These are phyloP conservation scores for Megaptera novaeangliae DNA, from an alignment of 2,113 vertebrate species.

Conservation along the genomic window DNA sequence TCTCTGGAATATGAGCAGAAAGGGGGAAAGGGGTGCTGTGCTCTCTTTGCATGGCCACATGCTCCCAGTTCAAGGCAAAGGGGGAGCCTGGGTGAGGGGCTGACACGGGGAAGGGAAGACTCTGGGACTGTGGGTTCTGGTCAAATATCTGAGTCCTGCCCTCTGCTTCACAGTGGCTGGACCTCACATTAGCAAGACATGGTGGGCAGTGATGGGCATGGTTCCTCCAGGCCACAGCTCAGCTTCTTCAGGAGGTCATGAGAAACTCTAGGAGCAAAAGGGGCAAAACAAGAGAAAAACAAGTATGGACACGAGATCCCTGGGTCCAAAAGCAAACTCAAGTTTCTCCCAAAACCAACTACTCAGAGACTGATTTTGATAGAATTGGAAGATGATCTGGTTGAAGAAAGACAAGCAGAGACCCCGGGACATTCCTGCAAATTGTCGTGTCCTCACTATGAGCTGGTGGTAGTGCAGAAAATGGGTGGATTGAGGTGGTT, in stretches of 20 bases:
- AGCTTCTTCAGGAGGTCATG: no score
- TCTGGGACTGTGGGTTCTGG: neutral
- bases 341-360: no score
- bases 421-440: neutral
- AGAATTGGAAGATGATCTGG: fast-evolving
- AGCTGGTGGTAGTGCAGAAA: neutral
- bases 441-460: fast-evolving
- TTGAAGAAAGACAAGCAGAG: neutral
- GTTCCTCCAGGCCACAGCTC: neutral
- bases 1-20: neutral
- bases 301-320: fast-evolving
- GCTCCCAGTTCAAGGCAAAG: neutral
- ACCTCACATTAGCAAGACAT: neutral
- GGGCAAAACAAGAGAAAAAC: neutral
- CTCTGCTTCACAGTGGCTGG: neutral
- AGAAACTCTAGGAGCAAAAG: neutral
- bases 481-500: fast-evolving
- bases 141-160: no score
- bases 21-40: fast-evolving
- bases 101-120: neutral
- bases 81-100: no score
- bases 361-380: fast-evolving
- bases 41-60: no score
- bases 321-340: no score
- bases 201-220: fast-evolving